Evolutionary conservation across 2,113 vertebrate species (phyloP).

Genomic region (Hemichromis elongatus): DNA sequence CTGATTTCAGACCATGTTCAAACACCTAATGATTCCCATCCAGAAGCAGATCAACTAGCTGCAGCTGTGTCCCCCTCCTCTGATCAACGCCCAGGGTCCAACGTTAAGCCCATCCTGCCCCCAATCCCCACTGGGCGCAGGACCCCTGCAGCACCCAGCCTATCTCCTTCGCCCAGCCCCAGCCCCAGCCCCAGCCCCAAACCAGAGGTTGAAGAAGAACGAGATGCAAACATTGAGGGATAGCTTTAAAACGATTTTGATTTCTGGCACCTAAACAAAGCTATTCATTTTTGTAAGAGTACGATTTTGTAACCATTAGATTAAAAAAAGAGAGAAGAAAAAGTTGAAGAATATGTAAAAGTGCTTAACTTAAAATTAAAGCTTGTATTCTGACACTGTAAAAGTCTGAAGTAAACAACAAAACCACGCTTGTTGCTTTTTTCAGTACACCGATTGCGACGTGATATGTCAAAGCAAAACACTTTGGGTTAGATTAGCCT

Average conservation of each 20-base stretch:
- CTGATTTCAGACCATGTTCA: slow-evolving; percentile 15
- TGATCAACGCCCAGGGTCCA: slow-evolving; percentile 60
- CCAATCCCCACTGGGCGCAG: slow-evolving; percentile 78
- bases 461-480: background rate
- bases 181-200: background rate
- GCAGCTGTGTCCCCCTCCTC: background rate
- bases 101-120: slow-evolving; percentile 77
- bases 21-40: slow-evolving; percentile 15
- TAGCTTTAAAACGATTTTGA: background rate
- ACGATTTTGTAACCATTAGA: background rate
- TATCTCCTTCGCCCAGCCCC: background rate
- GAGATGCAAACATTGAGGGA: background rate
- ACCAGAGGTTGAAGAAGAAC: background rate
- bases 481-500: background rate
- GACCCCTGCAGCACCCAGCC: slow-evolving; percentile 29
- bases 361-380: background rate
- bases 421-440: background rate
- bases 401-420: background rate
- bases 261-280: background rate
- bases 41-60: slow-evolving; percentile 1
- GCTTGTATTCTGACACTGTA: background rate
- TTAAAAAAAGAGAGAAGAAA: background rate
- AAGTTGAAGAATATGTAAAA: background rate
- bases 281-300: background rate
- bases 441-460: background rate